Base-by-base conservation (phyloP, 2,797 vertebrate genomes). In the Megaceryle alcyon region DNA sequence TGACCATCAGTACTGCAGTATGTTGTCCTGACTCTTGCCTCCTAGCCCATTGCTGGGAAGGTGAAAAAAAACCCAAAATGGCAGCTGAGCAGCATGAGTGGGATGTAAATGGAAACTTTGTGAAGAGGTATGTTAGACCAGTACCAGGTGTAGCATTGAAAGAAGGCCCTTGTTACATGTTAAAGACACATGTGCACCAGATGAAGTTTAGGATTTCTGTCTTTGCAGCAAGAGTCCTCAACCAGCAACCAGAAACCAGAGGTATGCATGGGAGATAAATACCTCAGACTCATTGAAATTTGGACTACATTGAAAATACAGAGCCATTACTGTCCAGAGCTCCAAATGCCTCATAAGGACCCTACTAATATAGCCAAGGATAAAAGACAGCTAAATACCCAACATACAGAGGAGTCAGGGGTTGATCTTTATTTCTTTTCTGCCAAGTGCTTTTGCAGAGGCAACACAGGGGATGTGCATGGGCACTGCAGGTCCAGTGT, bases 111-210 rank as follows among this genome's bases (percentile, higher is more conserved):
- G 9, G 28, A 76, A 78, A 31, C 4, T 31, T 60, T 39, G 11
- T 71, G 29, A 68, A 75, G 10, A 56, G 14, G 8, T 16, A 9
- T 46, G 18, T 63, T 82, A 54, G 29, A 39, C 6, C 9, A 46
- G 12, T 54, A 59, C 3, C 10, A 64, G 6, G 4, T 0, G 0
- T 2, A 78, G n/a, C n/a, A 35, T 13, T 41, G 60, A 85, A 92
- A 60, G 1, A 66, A 85, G 49, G 7, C 3, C 37, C 15, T 12
- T 43, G 11, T 23, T 63, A 17, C 10, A 2, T 31, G 11, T 35
- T 39, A 35, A 84, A 54, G 35, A 49, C 4, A 41, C 4, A 7
- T 12, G 15, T 0, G 19, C 15, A 57, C 10, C 11, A 14, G 18
- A 2, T 4, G 44, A 60, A 79, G 4, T 71, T 92, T 2, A 33